phyloP scores from a whole-genome alignment of 2,888 invertebrate species.

The Cyrtodaria siliqua region DNA sequence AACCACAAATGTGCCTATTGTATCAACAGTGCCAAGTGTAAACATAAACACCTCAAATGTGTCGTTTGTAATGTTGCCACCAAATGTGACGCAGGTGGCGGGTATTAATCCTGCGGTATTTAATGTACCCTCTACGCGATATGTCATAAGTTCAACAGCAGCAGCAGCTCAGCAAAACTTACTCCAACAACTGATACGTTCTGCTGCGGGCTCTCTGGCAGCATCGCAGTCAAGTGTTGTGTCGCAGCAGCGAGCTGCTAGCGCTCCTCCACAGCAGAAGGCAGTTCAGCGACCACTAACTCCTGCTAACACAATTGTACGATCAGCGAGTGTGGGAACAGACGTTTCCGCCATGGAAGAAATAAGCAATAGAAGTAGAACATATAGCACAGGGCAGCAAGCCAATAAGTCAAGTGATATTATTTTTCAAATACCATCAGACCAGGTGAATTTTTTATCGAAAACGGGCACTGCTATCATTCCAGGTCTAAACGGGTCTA shows the following conservation, averaged over 20 bases:
- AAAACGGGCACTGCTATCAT: constrained; percentile 80
- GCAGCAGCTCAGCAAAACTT: constrained; percentile 62
- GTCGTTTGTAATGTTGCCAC: constrained; percentile 61
- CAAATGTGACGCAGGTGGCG: constrained; percentile 51
- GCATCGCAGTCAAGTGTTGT: constrained; percentile 32
- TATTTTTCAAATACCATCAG: constrained; percentile 63
- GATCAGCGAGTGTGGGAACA: constrained; percentile 80
- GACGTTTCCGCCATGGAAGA: constrained; percentile 43
- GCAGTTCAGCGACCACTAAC: constrained; percentile 42
- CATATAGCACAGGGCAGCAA: constrained; percentile 2
- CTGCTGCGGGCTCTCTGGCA: constrained; percentile 57
- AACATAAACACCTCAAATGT: constrained; percentile 53
- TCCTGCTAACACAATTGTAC: constrained; percentile 66
- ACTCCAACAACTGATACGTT: constrained; percentile 63
- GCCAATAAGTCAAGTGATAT: constrained; percentile 30
- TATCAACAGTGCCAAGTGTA: constrained; percentile 33
- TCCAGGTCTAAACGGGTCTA: constrained; percentile 74
- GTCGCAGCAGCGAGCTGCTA: constrained; percentile 75
- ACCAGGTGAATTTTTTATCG: constrained; percentile 79
- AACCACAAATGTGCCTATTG: constrained; percentile 52
- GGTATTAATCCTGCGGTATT: constrained; percentile 63
- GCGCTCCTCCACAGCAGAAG: constrained; percentile 77
- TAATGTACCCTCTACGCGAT: constrained; percentile 68
- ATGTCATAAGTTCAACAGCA: constrained; percentile 63
- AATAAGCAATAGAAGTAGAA: constrained; percentile 4